Evolutionary conservation across 2,888 invertebrate species (phyloP).

Genomic region (Drosophila pegasa): DNA sequence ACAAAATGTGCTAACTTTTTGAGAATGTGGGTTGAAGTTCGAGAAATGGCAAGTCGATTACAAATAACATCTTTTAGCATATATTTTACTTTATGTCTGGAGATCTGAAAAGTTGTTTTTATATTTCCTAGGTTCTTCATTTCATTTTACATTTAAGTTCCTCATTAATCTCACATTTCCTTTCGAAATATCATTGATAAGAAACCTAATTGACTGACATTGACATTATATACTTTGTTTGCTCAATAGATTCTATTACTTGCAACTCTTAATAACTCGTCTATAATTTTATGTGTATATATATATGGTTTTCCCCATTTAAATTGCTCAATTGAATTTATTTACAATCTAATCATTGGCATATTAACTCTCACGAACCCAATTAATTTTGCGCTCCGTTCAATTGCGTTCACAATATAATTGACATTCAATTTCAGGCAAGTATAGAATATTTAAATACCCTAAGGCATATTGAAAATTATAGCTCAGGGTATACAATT

Average conservation of each 20-base stretch:
- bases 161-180: background rate
- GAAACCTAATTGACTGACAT: background rate
- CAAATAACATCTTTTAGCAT: background rate
- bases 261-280: background rate
- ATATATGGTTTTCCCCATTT: conserved; percentile 7
- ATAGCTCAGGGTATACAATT: background rate
- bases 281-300: background rate
- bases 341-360: conserved; percentile 35
- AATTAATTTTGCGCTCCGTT: conserved; percentile 39
- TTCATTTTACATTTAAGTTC: background rate
- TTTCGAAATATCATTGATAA: background rate
- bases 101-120: background rate
- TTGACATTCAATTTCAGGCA: background rate
- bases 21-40: conserved; percentile 14
- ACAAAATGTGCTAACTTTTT: conserved; percentile 12
- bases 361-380: conserved; percentile 44
- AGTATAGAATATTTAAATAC: conserved; percentile 9
- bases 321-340: conserved; percentile 25
- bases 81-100: background rate
- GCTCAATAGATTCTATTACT: background rate
- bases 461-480: background rate
- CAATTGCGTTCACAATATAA: conserved; percentile 9
- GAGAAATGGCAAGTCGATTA: conserved; percentile 12
- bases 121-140: background rate
- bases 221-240: background rate